Evolutionary conservation across 2,113 vertebrate genomes (phyloP).

Genomic region (Sturnira hondurensis): DNA sequence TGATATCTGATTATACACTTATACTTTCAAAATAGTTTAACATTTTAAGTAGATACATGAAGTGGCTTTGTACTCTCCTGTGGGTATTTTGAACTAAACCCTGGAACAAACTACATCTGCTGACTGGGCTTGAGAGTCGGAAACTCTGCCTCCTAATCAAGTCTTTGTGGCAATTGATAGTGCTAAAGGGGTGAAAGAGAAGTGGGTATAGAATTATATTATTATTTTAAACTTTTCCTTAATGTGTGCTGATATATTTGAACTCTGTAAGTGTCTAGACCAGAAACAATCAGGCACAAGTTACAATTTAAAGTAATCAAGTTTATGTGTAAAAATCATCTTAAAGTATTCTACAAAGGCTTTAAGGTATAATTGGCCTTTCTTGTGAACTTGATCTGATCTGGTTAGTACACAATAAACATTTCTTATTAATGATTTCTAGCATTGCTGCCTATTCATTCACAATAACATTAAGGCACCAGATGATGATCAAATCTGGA

Average conservation of each 20-base stretch:
- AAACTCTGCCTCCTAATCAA: constrained; percentile 6
- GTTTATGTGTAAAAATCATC: constrained; percentile 30
- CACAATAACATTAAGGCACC: constrained; percentile 54
- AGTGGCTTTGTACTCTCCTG: neutral
- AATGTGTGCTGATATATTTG: constrained; percentile 47
- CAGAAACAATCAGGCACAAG: constrained; percentile 51
- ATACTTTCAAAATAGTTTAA: neutral
- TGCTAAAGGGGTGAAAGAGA: constrained; percentile 5
- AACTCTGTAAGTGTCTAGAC: constrained; percentile 51
- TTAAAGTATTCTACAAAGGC: constrained; percentile 58
- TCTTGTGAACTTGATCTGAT: constrained; percentile 55
- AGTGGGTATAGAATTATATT: constrained; percentile 41
- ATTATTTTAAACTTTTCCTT: constrained; percentile 29
- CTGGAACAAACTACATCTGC: neutral
- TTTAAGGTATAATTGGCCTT: constrained; percentile 57
- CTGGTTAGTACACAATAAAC: constrained; percentile 56
- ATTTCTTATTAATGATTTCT: constrained; percentile 59
- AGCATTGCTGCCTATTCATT: constrained; percentile 54
- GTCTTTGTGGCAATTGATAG: constrained; percentile 16
- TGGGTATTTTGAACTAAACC: constrained; percentile 22
- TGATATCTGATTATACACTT: neutral
- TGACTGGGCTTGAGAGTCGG: neutral
- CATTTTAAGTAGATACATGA: constrained; percentile 7
- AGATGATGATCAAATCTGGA: constrained; percentile 63
- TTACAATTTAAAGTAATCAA: constrained; percentile 55